Conservation (phyloP, 1,140 invertebrate genomes). For the Drosophila serrata region DNA sequence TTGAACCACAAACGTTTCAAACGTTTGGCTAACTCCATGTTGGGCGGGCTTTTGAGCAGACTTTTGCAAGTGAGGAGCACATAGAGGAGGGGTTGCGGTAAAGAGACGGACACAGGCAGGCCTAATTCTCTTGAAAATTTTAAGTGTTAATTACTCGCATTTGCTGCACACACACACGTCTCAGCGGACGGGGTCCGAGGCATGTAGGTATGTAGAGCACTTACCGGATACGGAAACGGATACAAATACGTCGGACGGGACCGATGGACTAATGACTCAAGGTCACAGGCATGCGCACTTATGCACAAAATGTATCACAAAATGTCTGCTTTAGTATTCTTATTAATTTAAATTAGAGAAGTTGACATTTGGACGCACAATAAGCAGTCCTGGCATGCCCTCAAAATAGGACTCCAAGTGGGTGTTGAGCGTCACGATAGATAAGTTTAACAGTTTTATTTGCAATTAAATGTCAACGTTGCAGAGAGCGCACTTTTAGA, state of each 20-base stretch:
- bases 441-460: no score
- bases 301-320: slow-evolving; percentile 51
- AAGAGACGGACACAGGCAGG: slow-evolving; percentile 12
- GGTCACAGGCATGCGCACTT: slow-evolving; percentile 81
- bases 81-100: slow-evolving; percentile 4
- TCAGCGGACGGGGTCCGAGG: slow-evolving; percentile 7
- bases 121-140: slow-evolving; percentile 78
- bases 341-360: slow-evolving; percentile 73
- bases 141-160: slow-evolving; percentile 78
- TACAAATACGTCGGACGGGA: slow-evolving; percentile 36
- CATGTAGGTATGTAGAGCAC: slow-evolving; percentile 64
- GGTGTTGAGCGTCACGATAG: no score
- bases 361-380: neutral
- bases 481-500: slow-evolving; percentile 14
- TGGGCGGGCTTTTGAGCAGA: slow-evolving; percentile 56
- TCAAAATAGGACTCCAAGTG: neutral
- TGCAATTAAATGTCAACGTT: slow-evolving; percentile 48
- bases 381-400: neutral
- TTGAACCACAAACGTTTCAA: slow-evolving; percentile 56
- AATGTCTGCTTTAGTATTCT: slow-evolving; percentile 34
- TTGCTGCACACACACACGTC: slow-evolving; percentile 35
- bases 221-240: slow-evolving; percentile 48
- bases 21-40: slow-evolving; percentile 23
- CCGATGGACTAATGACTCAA: slow-evolving; percentile 75
- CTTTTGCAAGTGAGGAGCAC: slow-evolving; percentile 63